Percentiles rank a stretch among this genome's conserved stretches.
Conservation (phyloP, 2,113 vertebrate species). For the Onychostruthus taczanowskii region DNA sequence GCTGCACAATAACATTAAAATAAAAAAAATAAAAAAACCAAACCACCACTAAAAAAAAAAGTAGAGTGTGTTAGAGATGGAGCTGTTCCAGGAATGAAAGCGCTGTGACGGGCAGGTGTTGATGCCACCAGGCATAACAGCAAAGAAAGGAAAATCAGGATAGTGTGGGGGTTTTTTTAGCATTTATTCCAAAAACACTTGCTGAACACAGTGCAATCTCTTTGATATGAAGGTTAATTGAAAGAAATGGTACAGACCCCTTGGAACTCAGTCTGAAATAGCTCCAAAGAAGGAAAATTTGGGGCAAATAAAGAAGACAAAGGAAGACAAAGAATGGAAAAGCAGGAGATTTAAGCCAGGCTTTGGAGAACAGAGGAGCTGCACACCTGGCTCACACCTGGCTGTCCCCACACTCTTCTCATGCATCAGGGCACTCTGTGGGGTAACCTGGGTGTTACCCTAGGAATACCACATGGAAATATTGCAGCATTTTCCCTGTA, state of each 20-base stretch:
- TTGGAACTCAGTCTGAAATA: neutral
- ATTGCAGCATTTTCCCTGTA: neutral
- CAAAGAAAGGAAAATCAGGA: constrained; percentile 13
- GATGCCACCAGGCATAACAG: constrained; percentile 70
- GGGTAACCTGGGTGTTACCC: neutral
- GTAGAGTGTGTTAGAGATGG: neutral
- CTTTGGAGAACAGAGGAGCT: neutral
- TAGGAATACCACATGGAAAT: neutral
- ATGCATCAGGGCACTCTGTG: rapidly evolving
- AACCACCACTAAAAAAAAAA: neutral
- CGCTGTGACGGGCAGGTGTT: constrained; percentile 44
- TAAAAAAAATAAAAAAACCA: neutral
- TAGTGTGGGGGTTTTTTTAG: neutral
- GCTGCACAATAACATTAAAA: neutral
- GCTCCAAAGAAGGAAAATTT: constrained; percentile 17
- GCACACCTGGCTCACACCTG: rapidly evolving
- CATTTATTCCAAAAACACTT: constrained; percentile 47
- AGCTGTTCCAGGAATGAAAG: constrained; percentile 47
- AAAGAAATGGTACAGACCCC: constrained; percentile 34
- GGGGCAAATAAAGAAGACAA: neutral
- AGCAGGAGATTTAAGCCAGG: neutral
- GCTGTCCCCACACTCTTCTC: neutral
- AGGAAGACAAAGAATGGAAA: neutral
- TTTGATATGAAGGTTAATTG: constrained; percentile 68
- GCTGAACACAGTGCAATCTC: neutral